Evolutionary conservation across 2,113 vertebrate genomes (phyloP), one percentile per base, ranked within the genome.

Genomic region (Antechinus stuartii): DNA sequence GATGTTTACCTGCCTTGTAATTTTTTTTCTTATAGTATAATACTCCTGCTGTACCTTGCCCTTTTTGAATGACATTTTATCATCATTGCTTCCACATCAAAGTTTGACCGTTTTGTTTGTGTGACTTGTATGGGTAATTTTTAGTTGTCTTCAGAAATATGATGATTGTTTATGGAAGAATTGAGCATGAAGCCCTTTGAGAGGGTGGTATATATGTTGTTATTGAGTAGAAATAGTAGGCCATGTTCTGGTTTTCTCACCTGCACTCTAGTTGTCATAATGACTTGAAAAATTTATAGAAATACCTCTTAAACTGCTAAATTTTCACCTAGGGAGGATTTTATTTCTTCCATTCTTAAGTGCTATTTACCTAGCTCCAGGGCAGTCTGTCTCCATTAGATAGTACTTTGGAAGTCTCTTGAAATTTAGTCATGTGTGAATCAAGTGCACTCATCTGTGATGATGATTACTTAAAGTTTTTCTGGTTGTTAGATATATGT

Each of bases 281-380:
- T 93, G 90, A 93, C 53, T 89, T 94, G 27, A 91, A 95, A 94
- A 92, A 22, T n/a, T 91, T 92, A 90, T 46, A 22, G 0, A 56
- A 91, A 91, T 84, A 8, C 19, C 46, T 96, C 26, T 35, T 89
- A 27, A 94, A 95, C 56, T 93, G 56, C 26, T 91, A 89, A 94
- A 94, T 95, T 95, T 53, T 23, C 91, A 19, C 96, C 49, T 26
- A 53, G 50, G 54, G 54, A 97, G 26, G 76, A 61, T 25, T 50
- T 92, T 94, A 91, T 46, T 93, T 94, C 57, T 9, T 22, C 46
- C 1, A 92, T 42, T 91, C 92, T 93, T 23, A 95, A 94, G 42
- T 95, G 12, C 94, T 55, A 91, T 53, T 94, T 96, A 92, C 35
- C 93, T 95, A 94, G 54, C 54, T 55, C 94, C 24, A 89, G n/a